These are phyloP conservation scores for Hyalella azteca DNA, from an alignment of 2,888 invertebrate genomes.

Conservation along the genomic window DNA sequence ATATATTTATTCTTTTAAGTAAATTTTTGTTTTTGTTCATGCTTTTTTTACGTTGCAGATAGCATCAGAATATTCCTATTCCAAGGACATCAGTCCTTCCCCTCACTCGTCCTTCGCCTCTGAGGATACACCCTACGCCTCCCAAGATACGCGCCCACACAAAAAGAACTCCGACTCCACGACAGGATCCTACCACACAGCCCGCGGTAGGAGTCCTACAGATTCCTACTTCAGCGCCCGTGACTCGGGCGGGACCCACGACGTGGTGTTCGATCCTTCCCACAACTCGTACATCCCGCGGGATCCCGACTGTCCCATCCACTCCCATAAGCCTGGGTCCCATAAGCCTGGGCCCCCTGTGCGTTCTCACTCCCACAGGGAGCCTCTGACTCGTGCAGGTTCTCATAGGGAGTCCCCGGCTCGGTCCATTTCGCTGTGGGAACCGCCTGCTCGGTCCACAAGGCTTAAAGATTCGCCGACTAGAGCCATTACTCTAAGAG, in stretches of 20 bases:
- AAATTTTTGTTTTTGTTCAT: too few relatives aligned
- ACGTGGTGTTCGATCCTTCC: not conserved
- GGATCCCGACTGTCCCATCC: slow-evolving; percentile 30
- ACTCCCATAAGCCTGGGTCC: slow-evolving; percentile 20
- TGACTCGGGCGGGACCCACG: not conserved
- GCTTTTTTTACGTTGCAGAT: too few relatives aligned
- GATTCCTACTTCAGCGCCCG: slow-evolving; percentile 5
- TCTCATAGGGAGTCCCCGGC: slow-evolving; percentile 1
- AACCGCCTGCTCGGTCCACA: not conserved
- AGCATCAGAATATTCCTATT: too few relatives aligned
- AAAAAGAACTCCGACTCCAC: not conserved
- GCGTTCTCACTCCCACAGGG: not conserved
- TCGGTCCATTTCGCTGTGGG: slow-evolving; percentile 12
- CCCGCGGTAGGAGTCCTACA: not conserved
- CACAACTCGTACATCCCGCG: slow-evolving; percentile 19
- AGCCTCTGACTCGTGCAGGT: slow-evolving; percentile 1
- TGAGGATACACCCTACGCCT: not conserved
- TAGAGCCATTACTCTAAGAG: slow-evolving; percentile 8
- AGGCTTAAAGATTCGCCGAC: too few relatives aligned
- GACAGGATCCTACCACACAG: slow-evolving; percentile 4
- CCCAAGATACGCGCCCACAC: too few relatives aligned
- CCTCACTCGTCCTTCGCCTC: slow-evolving; percentile 8
- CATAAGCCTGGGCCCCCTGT: not conserved
- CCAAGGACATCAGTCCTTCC: not conserved
- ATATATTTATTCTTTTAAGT: too few relatives aligned